Conservation (phyloP, 2,113 vertebrate genomes). For the Microtus richardsoni region DNA sequence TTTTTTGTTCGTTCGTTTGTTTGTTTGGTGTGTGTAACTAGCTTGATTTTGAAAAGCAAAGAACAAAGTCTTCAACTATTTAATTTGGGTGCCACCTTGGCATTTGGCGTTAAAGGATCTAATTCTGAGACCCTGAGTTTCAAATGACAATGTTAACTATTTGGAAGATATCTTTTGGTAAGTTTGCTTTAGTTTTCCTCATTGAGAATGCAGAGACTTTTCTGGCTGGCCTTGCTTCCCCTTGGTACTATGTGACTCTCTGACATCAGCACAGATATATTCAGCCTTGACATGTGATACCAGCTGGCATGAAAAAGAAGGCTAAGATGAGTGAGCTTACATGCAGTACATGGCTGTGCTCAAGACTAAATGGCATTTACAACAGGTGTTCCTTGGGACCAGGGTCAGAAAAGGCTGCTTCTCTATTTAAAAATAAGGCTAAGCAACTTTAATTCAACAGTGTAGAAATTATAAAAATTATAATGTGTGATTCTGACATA, state of each 20-base stretch:
- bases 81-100: background rate
- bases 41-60: slow-evolving; percentile 30
- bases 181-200: slow-evolving; percentile 64
- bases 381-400: slow-evolving; percentile 61
- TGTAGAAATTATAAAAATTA: background rate
- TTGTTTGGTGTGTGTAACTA: background rate
- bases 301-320: slow-evolving; percentile 26
- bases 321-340: background rate
- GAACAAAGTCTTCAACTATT: background rate
- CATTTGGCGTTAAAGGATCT: background rate
- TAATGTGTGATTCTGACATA: background rate
- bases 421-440: slow-evolving; percentile 52
- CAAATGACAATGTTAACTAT: slow-evolving; percentile 39
- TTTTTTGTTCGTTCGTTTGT: background rate
- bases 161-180: background rate
- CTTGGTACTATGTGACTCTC: slow-evolving; percentile 57
- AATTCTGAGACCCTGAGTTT: slow-evolving; percentile 37
- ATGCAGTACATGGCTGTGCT: slow-evolving; percentile 34
- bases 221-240: slow-evolving; percentile 57
- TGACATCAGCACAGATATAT: slow-evolving; percentile 76
- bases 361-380: slow-evolving; percentile 34
- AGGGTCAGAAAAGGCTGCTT: slow-evolving; percentile 32
- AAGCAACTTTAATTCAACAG: slow-evolving; percentile 4
- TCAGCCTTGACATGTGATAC: slow-evolving; percentile 63
- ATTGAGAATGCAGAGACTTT: slow-evolving; percentile 57